Evolutionary conservation across 2,888 invertebrate species (phyloP).

Genomic region (Diloba caeruleocephala): DNA sequence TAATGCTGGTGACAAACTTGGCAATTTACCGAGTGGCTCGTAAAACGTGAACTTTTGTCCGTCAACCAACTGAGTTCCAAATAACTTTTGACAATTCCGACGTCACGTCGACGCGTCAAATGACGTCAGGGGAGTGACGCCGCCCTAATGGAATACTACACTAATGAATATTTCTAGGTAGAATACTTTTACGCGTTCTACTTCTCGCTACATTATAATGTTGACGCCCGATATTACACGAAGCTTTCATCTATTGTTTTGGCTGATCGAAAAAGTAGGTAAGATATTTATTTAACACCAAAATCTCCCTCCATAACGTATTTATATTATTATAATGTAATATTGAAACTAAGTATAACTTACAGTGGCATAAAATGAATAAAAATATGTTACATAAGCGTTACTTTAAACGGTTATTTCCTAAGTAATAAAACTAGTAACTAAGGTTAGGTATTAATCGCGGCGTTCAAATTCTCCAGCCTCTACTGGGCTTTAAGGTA

Average conservation of each 20-base stretch:
- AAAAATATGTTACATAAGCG: conserved; percentile 17
- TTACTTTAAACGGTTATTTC: conserved; percentile 14
- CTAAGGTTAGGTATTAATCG: conserved; percentile 1
- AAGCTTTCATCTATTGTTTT: conserved; percentile 11
- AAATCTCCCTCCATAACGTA: neutral
- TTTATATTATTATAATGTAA: neutral
- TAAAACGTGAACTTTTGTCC: conserved; percentile 59
- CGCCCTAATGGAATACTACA: conserved; percentile 48
- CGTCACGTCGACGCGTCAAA: conserved; percentile 38
- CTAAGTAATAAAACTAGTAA: conserved; percentile 7
- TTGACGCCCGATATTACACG: neutral
- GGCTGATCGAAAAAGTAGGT: conserved; percentile 9
- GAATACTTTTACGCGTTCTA: conserved; percentile 25
- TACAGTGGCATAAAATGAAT: neutral
- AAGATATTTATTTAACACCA: neutral
- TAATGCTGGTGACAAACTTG: conserved; percentile 62
- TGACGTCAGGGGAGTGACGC: conserved; percentile 40
- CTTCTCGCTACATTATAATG: conserved; percentile 14
- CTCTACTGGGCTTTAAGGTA: too few species aligned
- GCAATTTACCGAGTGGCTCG: conserved; percentile 61
- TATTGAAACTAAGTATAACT: conserved; percentile 5
- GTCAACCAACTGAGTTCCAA: conserved; percentile 39
- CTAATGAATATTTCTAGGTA: conserved; percentile 38
- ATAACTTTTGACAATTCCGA: conserved; percentile 50
- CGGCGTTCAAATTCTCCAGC: neutral